Conservation (phyloP, 2,113 vertebrate genomes). For the Mohoua ochrocephala region DNA sequence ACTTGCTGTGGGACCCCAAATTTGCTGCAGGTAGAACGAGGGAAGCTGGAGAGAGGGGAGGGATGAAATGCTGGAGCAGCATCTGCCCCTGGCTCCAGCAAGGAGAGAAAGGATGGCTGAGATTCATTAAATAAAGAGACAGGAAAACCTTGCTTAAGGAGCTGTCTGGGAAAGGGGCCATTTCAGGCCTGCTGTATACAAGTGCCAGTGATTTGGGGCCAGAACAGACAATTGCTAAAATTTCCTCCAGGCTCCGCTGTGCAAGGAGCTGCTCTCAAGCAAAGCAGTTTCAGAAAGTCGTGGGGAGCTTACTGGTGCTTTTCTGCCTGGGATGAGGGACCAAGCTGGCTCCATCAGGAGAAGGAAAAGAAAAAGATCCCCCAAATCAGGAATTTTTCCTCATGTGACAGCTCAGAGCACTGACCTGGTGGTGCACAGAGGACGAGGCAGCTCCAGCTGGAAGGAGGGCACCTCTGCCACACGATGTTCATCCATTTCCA, state of each 20-base stretch:
- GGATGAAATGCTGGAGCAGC: background rate
- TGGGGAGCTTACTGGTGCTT: background rate
- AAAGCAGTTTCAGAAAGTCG: background rate
- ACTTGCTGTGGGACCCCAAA: background rate
- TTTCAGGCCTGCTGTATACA: constrained; percentile 24
- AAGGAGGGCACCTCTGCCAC: background rate
- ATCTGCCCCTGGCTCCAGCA: constrained; percentile 1
- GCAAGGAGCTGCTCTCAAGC: background rate
- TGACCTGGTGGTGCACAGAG: background rate
- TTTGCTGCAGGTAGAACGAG: background rate
- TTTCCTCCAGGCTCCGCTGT: background rate
- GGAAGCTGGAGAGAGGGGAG: background rate
- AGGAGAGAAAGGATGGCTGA: constrained; percentile 39
- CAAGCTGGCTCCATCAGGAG: background rate
- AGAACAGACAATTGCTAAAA: constrained; percentile 10
- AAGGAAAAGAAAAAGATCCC: background rate
- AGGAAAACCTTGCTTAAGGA: constrained; percentile 44
- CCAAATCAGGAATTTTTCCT: background rate
- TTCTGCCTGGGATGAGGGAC: background rate
- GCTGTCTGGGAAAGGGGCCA: constrained; percentile 50
- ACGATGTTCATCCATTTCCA: background rate
- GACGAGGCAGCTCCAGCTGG: background rate
- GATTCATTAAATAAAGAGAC: constrained; percentile 44
- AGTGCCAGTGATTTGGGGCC: constrained; percentile 27
- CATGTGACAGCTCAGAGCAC: background rate